These are phyloP conservation scores for Lasioglossum lativentre DNA, from an alignment of 2,888 invertebrate genomes.

Conservation along the genomic window DNA sequence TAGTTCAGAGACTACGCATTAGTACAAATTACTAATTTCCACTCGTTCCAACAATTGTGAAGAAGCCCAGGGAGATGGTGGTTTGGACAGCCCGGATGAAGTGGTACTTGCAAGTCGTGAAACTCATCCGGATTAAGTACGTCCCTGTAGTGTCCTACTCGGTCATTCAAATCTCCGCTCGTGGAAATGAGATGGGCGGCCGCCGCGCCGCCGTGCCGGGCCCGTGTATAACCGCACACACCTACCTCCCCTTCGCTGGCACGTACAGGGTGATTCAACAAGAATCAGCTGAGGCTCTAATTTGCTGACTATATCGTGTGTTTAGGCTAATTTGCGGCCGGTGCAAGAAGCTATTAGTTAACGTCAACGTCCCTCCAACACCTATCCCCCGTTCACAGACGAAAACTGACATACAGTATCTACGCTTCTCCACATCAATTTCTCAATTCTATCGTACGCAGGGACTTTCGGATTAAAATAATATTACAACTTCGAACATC, in stretches of 20 bases:
- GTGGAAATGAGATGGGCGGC: conserved; percentile 68
- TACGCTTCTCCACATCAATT: neutral
- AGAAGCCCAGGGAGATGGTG: neutral
- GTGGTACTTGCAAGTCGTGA: conserved; percentile 10
- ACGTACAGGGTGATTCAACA: conserved; percentile 73
- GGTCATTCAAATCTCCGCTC: conserved; percentile 77
- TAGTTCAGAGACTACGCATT: too few species aligned
- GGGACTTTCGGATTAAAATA: neutral
- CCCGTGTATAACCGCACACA: conserved; percentile 56
- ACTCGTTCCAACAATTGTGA: too few species aligned
- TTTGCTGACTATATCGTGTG: conserved; percentile 59
- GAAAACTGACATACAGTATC: neutral
- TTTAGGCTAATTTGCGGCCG: conserved; percentile 44
- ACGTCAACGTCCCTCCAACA: neutral
- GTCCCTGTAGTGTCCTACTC: conserved; percentile 72
- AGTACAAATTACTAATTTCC: too few species aligned
- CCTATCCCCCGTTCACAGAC: neutral
- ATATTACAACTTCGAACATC: neutral
- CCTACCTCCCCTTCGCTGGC: conserved; percentile 55
- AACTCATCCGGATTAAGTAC: conserved; percentile 53
- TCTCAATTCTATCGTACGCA: neutral
- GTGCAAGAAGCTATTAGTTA: neutral
- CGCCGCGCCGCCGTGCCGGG: conserved; percentile 33
- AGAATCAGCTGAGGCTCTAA: conserved; percentile 66
- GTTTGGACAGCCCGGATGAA: conserved; percentile 16